phyloP scores from a whole-genome alignment of 2,113 vertebrate species.

The Otolemur garnettii region DNA sequence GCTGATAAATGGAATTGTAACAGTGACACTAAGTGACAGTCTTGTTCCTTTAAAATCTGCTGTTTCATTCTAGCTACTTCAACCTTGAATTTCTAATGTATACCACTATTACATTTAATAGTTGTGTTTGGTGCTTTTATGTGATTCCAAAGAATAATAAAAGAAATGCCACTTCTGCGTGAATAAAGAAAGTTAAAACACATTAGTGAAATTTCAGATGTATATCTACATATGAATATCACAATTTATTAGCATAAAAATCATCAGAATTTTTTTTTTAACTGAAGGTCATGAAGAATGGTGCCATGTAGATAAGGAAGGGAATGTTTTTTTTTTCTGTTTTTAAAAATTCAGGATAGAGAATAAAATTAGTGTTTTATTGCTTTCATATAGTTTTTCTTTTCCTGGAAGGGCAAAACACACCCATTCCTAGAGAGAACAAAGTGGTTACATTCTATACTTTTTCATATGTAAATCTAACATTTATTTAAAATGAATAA shows the following conservation, averaged over 20 bases:
- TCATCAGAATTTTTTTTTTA: not conserved
- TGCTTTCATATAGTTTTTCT: not conserved
- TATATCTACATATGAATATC: not conserved
- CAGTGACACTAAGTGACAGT: conserved; percentile 80
- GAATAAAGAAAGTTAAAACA: conserved; percentile 67
- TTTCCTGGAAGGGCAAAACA: not conserved
- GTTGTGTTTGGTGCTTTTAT: conserved; percentile 74
- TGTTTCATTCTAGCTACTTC: conserved; percentile 73
- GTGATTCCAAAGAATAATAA: conserved; percentile 80
- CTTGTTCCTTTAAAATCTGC: conserved; percentile 70
- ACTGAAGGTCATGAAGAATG: not conserved
- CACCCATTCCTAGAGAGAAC: not conserved
- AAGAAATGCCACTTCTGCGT: conserved; percentile 60
- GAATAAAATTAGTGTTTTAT: not conserved
- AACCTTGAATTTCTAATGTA: conserved; percentile 73
- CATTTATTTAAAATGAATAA: not conserved
- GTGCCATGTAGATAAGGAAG: not conserved
- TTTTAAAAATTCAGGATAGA: not conserved
- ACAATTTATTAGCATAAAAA: conserved; percentile 34
- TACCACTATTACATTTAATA: conserved; percentile 56
- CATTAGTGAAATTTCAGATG: conserved; percentile 59
- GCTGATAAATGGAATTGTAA: conserved; percentile 81
- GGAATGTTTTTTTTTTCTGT: not conserved
- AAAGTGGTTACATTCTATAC: not conserved
- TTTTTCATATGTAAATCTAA: not conserved